phyloP scores from a whole-genome alignment of 1,140 invertebrate species.

The Doryteuthis pealeii region DNA sequence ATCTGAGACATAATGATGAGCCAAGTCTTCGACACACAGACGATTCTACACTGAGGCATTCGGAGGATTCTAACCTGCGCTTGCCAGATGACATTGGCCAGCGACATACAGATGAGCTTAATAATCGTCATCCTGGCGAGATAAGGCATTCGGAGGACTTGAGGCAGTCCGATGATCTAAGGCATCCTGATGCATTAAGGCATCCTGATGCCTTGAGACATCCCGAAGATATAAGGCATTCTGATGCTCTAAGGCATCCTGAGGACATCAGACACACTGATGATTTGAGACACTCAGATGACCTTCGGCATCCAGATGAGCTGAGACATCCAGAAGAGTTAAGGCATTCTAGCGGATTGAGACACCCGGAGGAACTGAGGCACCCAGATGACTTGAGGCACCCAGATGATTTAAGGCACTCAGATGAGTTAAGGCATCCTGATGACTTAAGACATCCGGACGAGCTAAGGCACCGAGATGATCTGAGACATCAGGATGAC shows the following conservation, averaged over 20 bases:
- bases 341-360: not conserved
- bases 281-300: constrained; percentile 6
- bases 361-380: not conserved
- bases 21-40: constrained; percentile 2
- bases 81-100: not conserved
- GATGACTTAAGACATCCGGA: constrained; percentile 4
- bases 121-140: constrained; percentile 1
- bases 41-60: not conserved
- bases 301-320: not conserved
- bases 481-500: not conserved
- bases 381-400: not conserved
- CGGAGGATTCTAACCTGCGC: not conserved
- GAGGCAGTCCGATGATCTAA: not conserved
- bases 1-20: not conserved
- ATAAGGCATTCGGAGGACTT: not conserved
- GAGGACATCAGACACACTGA: not conserved
- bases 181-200: not conserved
- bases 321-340: not conserved
- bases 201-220: constrained; percentile 5
- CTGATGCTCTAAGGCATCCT: not conserved
- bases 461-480: not conserved
- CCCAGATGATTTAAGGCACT: not conserved
- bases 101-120: not conserved
- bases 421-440: not conserved
- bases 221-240: not conserved